Base-by-base conservation (phyloP, 2,888 invertebrate genomes). In the Rhorus exstirpatorius region DNA sequence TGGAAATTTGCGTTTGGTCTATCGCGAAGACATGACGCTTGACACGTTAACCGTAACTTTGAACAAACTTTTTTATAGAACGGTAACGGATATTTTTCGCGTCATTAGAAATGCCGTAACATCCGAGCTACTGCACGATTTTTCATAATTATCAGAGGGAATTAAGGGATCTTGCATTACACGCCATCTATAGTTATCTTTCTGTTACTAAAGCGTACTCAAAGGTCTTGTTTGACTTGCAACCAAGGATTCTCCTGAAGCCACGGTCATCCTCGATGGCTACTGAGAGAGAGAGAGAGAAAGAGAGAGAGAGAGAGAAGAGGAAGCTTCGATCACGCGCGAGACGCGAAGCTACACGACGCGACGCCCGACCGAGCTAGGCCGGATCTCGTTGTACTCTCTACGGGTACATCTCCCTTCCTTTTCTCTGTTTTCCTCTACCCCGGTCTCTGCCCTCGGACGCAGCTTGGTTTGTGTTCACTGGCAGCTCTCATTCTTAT, bases 401-500 rank as follows among this genome's bases (percentile, higher is more conserved):
- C 68, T 44, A 14, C 26, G 26, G 41, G 49, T 41, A 38, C 65
- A 41, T 67, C 58, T 41, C 46, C 67, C 10, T 26, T 60, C 38
- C 14, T 17, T 51, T 19, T 60, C 58, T 55, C 31, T 71, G 10
- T 53, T 49, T 12, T 55, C 49, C 31, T 46, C 51, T 17, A 35
- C 26, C 6, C 24, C 21, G 14, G 41, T 55, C 41, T 65, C 14
- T 65, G 65, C 71, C 44, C 79, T 71, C 75, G 74, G 60, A 70
- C 65, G 70, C 68, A 44, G 49, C 79, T 75, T 41, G 38, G 63
- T 53, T 63, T 55, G 79, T 55, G 79, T 71, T 60, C 71, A 71
- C 79, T 75, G 76, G 79, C 87, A 84, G 87, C 83, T 86, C 86
- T 88, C 86, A 88, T 88, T 87, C 87, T 71, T 84, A 84, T 86